Base-by-base conservation (phyloP, 2,113 vertebrate species). In the Glaucidium brasilianum region DNA sequence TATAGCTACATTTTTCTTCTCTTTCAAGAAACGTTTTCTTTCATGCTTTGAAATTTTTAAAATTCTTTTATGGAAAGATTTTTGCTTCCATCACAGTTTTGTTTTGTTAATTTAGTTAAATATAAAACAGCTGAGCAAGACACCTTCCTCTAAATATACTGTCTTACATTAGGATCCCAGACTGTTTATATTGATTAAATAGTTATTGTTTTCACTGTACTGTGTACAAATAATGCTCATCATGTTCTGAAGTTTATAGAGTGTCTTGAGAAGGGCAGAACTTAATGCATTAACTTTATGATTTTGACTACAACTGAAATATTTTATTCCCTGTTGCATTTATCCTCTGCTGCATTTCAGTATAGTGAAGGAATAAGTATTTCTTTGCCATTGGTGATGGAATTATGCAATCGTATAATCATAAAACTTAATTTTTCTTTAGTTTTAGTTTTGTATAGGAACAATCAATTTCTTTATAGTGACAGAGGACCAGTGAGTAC, bases 121-220 rank as follows among this genome's bases (percentile, higher is more conserved):
- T 94, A 41, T 29, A 85, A 95, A 62, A 72, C 8, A 90, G 23
- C 67, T 66, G 35, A 95, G 34, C 37, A 84, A 91, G 49, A 41
- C 26, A 68, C 19, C 11, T 80, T 91, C 34, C 29, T 94, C 66
- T 79, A 43, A 89, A 66, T 84, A 14, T 58, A 39, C 23, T 88
- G 45, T 45, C 67, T 93, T 95, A 59, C 53, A 83, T 72, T 87
- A 96, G 76, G 26, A 79, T 30, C 15, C 35, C 37, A 69, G 69
- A 95, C 80, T 95, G 39, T 92, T 90, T 66, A 43, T 79, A 91
- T 97, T 89, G 75, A 97, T 95, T 96, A 77, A 86, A 14, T 66
- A 81, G 81, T 27, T 77, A 80, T 60, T 79, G 12, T 60, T 88
- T 91, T 96, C 63, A 89, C 19, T 67, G 10, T 80, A 85, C 45